These are phyloP conservation scores for Ctena decussata DNA, from an alignment of 2,888 invertebrate genomes.

Conservation along the genomic window DNA sequence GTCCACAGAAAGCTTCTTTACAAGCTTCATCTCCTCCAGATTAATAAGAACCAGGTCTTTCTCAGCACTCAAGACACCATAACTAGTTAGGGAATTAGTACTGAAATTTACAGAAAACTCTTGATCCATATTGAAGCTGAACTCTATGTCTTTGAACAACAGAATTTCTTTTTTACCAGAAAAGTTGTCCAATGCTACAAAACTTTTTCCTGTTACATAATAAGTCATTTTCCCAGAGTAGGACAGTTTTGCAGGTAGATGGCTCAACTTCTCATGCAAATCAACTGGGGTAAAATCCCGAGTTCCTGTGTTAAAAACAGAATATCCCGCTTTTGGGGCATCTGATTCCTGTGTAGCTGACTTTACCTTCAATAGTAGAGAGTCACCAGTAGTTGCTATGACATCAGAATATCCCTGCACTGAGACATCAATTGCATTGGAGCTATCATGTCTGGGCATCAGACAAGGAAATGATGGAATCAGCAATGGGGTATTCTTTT, in stretches of 20 bases:
- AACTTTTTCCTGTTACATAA: slow-evolving; percentile 18
- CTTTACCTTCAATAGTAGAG: slow-evolving; percentile 50
- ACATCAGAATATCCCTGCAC: slow-evolving; percentile 52
- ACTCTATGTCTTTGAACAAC: slow-evolving; percentile 33
- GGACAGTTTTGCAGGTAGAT: neutral
- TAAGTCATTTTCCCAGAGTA: neutral
- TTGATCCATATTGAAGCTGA: slow-evolving; percentile 11
- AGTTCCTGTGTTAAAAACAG: slow-evolving; percentile 49
- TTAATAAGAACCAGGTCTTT: slow-evolving; percentile 26
- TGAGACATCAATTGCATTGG: slow-evolving; percentile 53
- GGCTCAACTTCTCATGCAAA: neutral
- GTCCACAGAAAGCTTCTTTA: neutral
- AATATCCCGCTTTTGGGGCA: slow-evolving; percentile 33
- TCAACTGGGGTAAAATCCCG: slow-evolving; percentile 35
- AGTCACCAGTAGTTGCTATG: slow-evolving; percentile 35
- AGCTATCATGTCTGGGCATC: slow-evolving; percentile 63
- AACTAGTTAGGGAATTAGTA: neutral
- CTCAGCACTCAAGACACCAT: slow-evolving; percentile 8
- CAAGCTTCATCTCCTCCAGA: slow-evolving; percentile 22
- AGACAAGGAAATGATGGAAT: slow-evolving; percentile 78
- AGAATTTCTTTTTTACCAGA: slow-evolving; percentile 3
- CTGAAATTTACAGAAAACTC: slow-evolving; percentile 5
- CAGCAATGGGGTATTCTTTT: slow-evolving; percentile 62
- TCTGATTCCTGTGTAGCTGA: slow-evolving; percentile 31
- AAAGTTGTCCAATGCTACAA: slow-evolving; percentile 27